Evolutionary conservation across 2,888 invertebrate genomes (phyloP).

Genomic region (Synanthedon andrenaeformis): DNA sequence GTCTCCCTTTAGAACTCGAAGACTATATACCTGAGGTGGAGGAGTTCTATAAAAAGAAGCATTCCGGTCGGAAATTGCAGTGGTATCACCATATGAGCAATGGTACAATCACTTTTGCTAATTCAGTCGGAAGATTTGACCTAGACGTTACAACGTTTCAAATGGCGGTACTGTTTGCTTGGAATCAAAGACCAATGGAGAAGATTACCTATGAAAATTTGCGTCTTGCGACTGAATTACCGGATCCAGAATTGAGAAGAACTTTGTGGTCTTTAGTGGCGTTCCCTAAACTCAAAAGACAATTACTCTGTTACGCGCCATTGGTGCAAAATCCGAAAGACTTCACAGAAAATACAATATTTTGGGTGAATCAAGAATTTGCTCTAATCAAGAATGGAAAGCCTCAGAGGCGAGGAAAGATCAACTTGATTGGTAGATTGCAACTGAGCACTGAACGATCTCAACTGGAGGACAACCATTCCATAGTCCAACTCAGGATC

Average conservation of each 20-base stretch:
- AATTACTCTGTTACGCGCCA: slow-evolving; percentile 86
- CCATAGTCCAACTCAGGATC: slow-evolving; percentile 96
- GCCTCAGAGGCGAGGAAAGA: slow-evolving; percentile 92
- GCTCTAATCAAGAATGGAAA: slow-evolving; percentile 94
- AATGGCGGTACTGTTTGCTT: slow-evolving; percentile 99
- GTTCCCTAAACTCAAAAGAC: slow-evolving; percentile 95
- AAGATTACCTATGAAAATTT: slow-evolving; percentile 97
- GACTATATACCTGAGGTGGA: slow-evolving; percentile 99
- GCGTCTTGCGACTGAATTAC: slow-evolving; percentile 94
- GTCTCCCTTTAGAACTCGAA: slow-evolving; percentile 96
- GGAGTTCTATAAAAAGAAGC: slow-evolving; percentile 97
- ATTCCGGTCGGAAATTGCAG: slow-evolving; percentile 96
- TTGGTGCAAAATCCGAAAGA: slow-evolving; percentile 90
- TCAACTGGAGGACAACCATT: slow-evolving; percentile 97
- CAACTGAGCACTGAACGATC: slow-evolving; percentile 95
- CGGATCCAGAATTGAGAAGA: slow-evolving; percentile 92
- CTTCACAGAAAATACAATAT: slow-evolving; percentile 90
- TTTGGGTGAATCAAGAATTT: slow-evolving; percentile 98
- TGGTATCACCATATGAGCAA: slow-evolving; percentile 99
- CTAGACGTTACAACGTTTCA: slow-evolving; percentile 99
- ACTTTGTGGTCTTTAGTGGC: slow-evolving; percentile 97
- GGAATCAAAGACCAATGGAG: slow-evolving; percentile 96
- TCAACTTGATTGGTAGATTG: slow-evolving; percentile 95
- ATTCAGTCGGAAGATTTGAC: slow-evolving; percentile 93
- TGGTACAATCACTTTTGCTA: slow-evolving; percentile 96